Evolutionary conservation across 2,113 vertebrate species (phyloP), one percentile per base, ranked within the genome.

Genomic region (Cyanocitta stelleri): DNA sequence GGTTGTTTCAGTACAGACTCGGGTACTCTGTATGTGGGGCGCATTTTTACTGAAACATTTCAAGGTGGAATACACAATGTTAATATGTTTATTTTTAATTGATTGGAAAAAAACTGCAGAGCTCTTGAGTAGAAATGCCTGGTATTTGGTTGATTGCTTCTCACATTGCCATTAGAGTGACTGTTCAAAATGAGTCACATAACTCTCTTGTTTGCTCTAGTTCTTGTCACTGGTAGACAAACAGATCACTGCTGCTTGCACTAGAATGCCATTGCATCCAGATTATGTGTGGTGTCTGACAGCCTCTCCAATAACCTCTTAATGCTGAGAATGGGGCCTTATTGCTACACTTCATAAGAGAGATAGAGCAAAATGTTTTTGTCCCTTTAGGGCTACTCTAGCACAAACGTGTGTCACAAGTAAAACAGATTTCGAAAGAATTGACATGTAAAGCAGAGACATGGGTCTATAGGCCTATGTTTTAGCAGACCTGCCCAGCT

Each of bases 341-440:
- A 29, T 5, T 44, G 32, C 10, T 72, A 10, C 43, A 27, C 10
- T 73, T 69, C 49, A 7, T 48, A 44, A 41, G 2, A 73, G n/a
- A 32, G 12, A 72, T 3, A 22, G 39, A 55, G 3, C 1, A 3
- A 81, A 87, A 59, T 1, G 0, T 0, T 41, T 77, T 63, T 59
- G 8, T 24, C 52, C 18, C 39, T 56, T 48, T 18, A 59, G 18
- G 27, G 9, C 4, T 67, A 51, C 7, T 37, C 55, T 37, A 51
- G 43, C 12, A 35, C 12, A 69, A 63, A 46, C 4, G 15, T 33
- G 59, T 83, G 33, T 51, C 12, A 33, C 8, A 62, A 30, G 41
- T 23, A 79, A 24, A 55, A 66, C 2, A 15, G 55, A 37, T 56
- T 69, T n/a, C 16, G 14, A 52, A 58, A 58, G 16, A 27, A 27